Evolutionary conservation across 2,797 vertebrate species (phyloP).

Genomic region (Limosa lapponica): DNA sequence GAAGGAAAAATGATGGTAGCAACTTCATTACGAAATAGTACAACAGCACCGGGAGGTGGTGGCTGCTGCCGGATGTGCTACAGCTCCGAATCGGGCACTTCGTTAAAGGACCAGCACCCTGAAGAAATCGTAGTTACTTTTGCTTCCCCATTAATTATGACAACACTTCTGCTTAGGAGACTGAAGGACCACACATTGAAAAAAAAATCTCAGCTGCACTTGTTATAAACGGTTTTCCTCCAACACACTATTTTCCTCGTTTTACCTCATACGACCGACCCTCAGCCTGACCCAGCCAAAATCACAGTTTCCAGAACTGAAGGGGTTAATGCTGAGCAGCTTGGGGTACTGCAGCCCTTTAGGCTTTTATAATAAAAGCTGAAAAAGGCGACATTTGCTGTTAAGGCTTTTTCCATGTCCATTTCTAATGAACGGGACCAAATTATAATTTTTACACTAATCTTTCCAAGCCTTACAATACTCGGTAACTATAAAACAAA

Average conservation of each 20-base stretch:
- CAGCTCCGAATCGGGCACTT: fast-evolving
- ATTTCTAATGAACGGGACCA: conserved; percentile 6
- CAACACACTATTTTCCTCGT: background rate
- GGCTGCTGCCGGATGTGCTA: background rate
- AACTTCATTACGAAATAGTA: background rate
- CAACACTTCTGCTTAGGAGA: background rate
- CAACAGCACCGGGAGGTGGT: background rate
- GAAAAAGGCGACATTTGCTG: background rate
- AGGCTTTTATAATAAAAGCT: background rate
- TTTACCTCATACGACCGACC: background rate
- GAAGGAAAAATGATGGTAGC: background rate
- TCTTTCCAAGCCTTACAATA: background rate
- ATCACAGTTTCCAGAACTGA: background rate
- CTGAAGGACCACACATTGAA: background rate
- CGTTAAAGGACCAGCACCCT: fast-evolving
- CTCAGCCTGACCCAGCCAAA: background rate
- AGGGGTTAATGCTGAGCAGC: background rate
- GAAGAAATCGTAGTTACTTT: background rate
- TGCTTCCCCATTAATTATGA: background rate
- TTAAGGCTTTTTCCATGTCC: background rate
- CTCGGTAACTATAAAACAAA: background rate
- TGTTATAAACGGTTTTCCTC: background rate
- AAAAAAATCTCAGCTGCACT: background rate
- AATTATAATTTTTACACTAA: conserved; percentile 23
- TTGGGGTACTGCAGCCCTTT: background rate